Evolutionary conservation across 2,888 invertebrate species (phyloP), one percentile per base, ranked within the genome.

Genomic region (Priocnemis perturbator): DNA sequence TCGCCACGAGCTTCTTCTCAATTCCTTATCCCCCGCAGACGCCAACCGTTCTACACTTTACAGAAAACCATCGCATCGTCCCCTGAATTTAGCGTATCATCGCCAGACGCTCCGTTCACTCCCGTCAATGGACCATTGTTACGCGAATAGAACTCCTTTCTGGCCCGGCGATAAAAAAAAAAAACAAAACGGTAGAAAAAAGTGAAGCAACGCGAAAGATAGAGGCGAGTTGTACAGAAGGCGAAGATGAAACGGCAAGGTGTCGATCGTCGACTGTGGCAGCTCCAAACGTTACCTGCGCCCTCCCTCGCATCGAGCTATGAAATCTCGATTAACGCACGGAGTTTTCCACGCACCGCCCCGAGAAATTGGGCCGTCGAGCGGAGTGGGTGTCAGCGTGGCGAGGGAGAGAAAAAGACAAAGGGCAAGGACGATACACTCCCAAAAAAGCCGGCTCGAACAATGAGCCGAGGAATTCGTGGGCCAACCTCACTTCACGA

Each of bases 291-390:
- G 61, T 20, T 52, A 61, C 59, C 59, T 52, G 50, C 19, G 20
- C 20, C 21, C 64, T 30, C 20, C 21, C 64, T 30, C 20, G 55
- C 26, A 30, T 71, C 61, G 9, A 64, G 52, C 64, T 83, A 83
- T 84, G 81, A 86, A 86, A 86, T 86, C 79, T 75, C 84, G 85
- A 86, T 86, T 86, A 83, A 56, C 72, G 68, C 70, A 69, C 67
- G 76, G 66, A 80, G 76, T 81, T 83, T 84, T 77, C 78, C 80
- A 61, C 76, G 74, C 73, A 57, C 62, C 79, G 79, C 74, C 74
- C 77, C 74, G 73, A 81, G 81, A 83, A 85, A 84, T 85, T 78
- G 69, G 70, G 47, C 50, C 63, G 48, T 7, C 48, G 14, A 20
- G 20, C 4, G 26, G 48, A 44, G 37, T 50, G 2, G 19, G 23